phyloP scores from a whole-genome alignment of 1,140 invertebrate species.

The Drosophila bipectinata region DNA sequence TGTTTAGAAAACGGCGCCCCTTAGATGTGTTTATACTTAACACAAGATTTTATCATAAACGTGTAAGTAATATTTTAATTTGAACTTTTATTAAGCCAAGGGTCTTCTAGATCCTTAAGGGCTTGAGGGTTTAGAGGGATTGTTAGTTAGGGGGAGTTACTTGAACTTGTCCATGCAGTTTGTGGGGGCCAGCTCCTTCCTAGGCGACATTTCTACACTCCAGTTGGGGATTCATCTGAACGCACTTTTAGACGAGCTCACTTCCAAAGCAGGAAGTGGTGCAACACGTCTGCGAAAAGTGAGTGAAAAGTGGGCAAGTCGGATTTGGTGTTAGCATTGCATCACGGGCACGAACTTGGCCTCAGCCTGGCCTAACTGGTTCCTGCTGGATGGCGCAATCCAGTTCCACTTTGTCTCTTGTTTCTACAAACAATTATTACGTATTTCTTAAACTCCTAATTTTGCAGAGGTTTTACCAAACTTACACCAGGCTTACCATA shows the following conservation, averaged over 20 bases:
- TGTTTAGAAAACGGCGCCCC: too few relatives aligned
- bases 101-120: too few relatives aligned
- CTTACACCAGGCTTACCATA: conserved; percentile 76
- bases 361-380: conserved; percentile 51
- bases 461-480: conserved; percentile 74
- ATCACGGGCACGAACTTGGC: conserved; percentile 70
- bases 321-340: conserved; percentile 73
- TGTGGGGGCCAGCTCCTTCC: conserved; percentile 86
- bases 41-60: too few relatives aligned
- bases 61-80: too few relatives aligned
- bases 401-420: conserved; percentile 4
- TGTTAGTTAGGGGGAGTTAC: conserved; percentile 85
- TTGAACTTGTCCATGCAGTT: conserved; percentile 87
- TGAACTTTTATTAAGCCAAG: too few relatives aligned
- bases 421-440: not conserved
- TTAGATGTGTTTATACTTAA: too few relatives aligned
- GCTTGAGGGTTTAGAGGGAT: too few relatives aligned
- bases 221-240: conserved; percentile 87
- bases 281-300: conserved; percentile 87
- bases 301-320: conserved; percentile 78
- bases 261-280: conserved; percentile 86
- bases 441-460: conserved; percentile 7
- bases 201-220: conserved; percentile 89
- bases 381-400: too few relatives aligned
- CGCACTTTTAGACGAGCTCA: conserved; percentile 86